Percentiles rank a stretch among this genome's conserved stretches.
phyloP scores from a whole-genome alignment of 2,113 vertebrate genomes.

The Entosphenus tridentatus region DNA sequence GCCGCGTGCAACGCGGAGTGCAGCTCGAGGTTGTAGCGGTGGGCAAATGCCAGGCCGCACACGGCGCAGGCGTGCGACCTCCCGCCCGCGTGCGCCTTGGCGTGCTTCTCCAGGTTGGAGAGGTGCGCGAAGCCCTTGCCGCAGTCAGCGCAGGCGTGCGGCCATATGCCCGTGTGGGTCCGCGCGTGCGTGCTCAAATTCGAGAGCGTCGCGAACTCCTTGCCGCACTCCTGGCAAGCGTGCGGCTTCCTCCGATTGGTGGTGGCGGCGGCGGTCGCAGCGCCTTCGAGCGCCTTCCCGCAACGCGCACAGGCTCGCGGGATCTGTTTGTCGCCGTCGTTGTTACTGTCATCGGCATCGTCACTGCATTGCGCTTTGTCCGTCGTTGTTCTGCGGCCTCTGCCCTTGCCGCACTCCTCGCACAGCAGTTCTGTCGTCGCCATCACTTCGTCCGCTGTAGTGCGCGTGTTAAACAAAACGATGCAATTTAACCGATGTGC shows the following conservation, averaged over 20 bases:
- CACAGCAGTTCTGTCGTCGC: too few relatives aligned
- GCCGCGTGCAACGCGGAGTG: background rate
- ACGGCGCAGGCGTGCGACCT: background rate
- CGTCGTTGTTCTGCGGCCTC: too few relatives aligned
- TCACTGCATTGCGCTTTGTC: too few relatives aligned
- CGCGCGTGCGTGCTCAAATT: constrained; percentile 12
- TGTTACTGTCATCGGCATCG: too few relatives aligned
- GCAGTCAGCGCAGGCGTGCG: background rate
- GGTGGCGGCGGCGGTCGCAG: background rate
- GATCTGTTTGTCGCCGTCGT: too few relatives aligned
- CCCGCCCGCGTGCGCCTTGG: background rate
- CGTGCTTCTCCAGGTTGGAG: constrained; percentile 2
- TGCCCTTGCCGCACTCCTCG: too few relatives aligned
- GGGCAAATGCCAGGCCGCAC: background rate
- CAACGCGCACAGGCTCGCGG: too few relatives aligned
- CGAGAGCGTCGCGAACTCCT: constrained; percentile 15
- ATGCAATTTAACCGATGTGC: too few relatives aligned
- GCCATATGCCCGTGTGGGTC: background rate
- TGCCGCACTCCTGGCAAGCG: constrained; percentile 15
- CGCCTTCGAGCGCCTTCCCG: too few relatives aligned
- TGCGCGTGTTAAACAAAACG: too few relatives aligned
- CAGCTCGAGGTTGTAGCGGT: background rate
- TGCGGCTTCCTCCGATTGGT: constrained; percentile 6
- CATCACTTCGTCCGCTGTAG: too few relatives aligned
- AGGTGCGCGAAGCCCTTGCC: constrained; percentile 1